Percentiles rank a stretch among this genome's conserved stretches.
Conservation (phyloP, 2,113 vertebrate species). For the Steatornis caripensis region DNA sequence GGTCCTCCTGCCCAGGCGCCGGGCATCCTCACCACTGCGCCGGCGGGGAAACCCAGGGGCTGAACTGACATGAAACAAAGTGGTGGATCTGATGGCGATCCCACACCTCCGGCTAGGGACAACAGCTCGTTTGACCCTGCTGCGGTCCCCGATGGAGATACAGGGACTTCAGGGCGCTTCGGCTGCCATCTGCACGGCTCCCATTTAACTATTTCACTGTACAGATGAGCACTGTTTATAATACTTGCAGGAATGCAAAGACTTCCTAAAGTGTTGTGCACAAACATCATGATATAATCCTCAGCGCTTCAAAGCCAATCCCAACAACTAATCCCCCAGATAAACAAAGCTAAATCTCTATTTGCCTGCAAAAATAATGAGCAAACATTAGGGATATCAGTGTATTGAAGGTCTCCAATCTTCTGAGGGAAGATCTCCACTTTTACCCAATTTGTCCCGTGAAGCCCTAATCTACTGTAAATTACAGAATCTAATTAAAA, state of each 20-base stretch:
- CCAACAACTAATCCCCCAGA: slow-evolving; percentile 48
- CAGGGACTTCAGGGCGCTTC: neutral
- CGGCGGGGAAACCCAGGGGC: rapidly evolving
- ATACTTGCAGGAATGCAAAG: neutral
- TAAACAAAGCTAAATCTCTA: slow-evolving; percentile 56
- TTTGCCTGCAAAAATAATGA: slow-evolving; percentile 50
- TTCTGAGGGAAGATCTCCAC: neutral
- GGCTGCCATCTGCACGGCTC: neutral
- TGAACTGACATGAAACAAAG: rapidly evolving
- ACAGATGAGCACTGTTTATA: neutral
- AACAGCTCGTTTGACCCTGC: rapidly evolving
- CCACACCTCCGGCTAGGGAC: neutral
- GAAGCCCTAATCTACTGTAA: neutral
- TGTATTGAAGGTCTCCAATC: neutral
- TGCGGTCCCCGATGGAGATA: rapidly evolving
- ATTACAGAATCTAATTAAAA: neutral
- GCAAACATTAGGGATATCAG: slow-evolving; percentile 51
- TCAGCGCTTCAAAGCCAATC: slow-evolving; percentile 42
- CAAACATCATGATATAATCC: slow-evolving; percentile 49
- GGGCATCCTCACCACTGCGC: neutral
- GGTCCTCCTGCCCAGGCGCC: neutral
- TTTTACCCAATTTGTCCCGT: neutral
- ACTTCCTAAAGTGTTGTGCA: slow-evolving; percentile 4
- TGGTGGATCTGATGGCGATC: rapidly evolving
- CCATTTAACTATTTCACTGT: neutral